Evolutionary conservation across 2,888 invertebrate genomes (phyloP), one percentile per base, ranked within the genome.

Genomic region (Tribolium freemani): DNA sequence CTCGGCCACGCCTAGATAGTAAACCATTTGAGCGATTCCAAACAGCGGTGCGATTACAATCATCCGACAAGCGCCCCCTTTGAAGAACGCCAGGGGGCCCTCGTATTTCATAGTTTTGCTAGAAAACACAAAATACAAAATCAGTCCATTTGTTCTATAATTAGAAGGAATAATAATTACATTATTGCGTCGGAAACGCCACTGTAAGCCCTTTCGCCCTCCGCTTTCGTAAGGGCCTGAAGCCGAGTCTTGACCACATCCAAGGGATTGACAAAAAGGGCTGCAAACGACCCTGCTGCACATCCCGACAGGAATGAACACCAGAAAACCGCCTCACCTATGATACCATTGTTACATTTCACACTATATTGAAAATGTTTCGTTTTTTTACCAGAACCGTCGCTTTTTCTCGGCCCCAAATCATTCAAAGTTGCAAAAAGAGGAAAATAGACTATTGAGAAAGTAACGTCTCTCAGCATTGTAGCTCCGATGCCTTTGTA

Each of bases 1-100:
- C 85, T 99, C 98, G 0, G 97, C 99, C 6, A 99, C 96, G 21
- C 99, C 99, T 75, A 99, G 88, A 88, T 94, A 99, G 88, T 99
- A 99, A 0, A 99, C 96, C 63, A 94, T 95, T 89, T 99, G 99
- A 4, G 99, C 99, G 78, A 99, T 99, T 79, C 99, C 99, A 87
- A 99, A 99, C 57, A 99, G 88, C 0, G 99, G 99, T 0, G 99
- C 99, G 82, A 99, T 98, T 2, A 99, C 99, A 80, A 99, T 96
- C 93, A 99, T 94, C 83, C 99, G 92, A 84, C 98, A 98, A 2
- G 94, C 93, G 3, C 97, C 99, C 61, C 99, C 99, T 87, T 99
- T 99, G 89, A 98, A 98, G 88, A 99, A 97, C 5, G 99, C 99
- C 9, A 89, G 91, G 1, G 93, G 90, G 1, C 99, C 99, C 89